These are phyloP conservation scores for Zootoca vivipara DNA, from an alignment of 2,113 vertebrate genomes.

Conservation along the genomic window DNA sequence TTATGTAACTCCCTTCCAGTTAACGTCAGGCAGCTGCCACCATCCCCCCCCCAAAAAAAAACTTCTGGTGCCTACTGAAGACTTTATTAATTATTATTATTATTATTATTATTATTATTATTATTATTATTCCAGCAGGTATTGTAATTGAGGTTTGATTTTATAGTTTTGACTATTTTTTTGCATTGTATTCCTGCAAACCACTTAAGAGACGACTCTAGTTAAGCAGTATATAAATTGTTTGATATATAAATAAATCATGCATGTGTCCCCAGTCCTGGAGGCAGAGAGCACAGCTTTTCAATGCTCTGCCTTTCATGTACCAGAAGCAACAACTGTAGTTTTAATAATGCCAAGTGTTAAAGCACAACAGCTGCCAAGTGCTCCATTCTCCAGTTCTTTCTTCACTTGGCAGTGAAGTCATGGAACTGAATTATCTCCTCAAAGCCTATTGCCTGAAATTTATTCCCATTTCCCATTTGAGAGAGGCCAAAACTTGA, in stretches of 20 bases:
- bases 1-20: no score
- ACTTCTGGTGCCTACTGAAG: no score
- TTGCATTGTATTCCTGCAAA: no score
- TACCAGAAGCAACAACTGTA: background rate
- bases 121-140: no score
- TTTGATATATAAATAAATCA: background rate
- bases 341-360: background rate
- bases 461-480: background rate
- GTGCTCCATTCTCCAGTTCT: background rate
- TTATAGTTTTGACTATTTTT: no score
- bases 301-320: background rate
- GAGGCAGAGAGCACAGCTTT: background rate
- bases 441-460: background rate
- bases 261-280: background rate
- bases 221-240: no score
- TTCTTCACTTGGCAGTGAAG: background rate
- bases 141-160: no score
- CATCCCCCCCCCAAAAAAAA: no score
- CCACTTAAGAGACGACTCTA: no score
- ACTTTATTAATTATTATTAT: no score
- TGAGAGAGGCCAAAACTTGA: background rate
- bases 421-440: background rate
- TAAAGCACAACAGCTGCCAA: background rate
- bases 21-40: no score
- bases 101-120: no score